These are phyloP conservation scores for Eledona agricola DNA, from an alignment of 2,888 invertebrate genomes.

Conservation along the genomic window DNA sequence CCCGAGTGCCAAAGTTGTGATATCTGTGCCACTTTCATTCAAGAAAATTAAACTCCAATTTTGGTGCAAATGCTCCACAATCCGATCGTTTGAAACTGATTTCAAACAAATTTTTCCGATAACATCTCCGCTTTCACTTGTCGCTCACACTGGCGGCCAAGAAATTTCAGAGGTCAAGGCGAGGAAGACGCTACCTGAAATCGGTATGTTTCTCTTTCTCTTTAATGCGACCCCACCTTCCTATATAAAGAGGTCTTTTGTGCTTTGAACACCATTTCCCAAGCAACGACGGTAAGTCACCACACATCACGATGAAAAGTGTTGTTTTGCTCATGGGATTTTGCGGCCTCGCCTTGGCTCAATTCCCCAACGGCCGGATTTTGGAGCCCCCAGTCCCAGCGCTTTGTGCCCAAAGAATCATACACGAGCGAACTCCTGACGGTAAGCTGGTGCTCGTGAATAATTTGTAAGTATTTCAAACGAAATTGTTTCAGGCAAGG, in stretches of 20 bases:
- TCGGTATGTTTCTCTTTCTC: constrained; percentile 42
- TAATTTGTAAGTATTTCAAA: constrained; percentile 2
- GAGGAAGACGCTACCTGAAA: constrained; percentile 42
- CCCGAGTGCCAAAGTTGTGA: too few species aligned
- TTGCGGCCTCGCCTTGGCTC: constrained; percentile 67
- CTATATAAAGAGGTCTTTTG: constrained; percentile 45
- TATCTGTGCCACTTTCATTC: too few species aligned
- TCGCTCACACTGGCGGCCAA: constrained; percentile 41
- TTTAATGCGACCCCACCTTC: constrained; percentile 46
- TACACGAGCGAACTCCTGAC: constrained; percentile 76
- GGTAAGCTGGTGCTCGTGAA: too few species aligned
- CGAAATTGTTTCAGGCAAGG: constrained; percentile 65
- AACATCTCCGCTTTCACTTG: constrained; percentile 39
- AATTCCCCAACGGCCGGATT: constrained; percentile 80
- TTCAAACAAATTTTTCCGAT: constrained; percentile 26
- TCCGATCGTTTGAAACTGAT: too few species aligned
- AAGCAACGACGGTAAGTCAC: too few species aligned
- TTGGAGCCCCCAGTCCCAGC: constrained; percentile 81
- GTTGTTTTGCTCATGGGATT: constrained; percentile 58
- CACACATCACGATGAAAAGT: constrained; percentile 48
- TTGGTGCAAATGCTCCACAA: too few species aligned
- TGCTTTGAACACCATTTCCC: constrained; percentile 30
- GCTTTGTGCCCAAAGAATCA: constrained; percentile 76
- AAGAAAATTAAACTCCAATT: too few species aligned
- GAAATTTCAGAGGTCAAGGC: constrained; percentile 49